Base-by-base conservation (phyloP, 2,888 invertebrate genomes). In the Rhimphoctona megacephalus region DNA sequence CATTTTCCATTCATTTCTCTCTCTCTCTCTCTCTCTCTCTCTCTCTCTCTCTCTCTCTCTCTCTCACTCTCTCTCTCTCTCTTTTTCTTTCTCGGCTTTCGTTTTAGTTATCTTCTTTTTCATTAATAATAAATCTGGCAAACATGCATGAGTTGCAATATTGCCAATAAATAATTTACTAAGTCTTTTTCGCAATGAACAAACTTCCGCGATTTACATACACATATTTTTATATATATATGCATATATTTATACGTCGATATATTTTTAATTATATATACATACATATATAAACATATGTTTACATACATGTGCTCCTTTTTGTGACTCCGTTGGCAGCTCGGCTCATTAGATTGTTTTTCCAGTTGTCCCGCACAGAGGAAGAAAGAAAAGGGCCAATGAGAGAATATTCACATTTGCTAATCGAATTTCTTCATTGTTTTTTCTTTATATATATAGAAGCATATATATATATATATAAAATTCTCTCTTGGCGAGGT, bases 151-250 rank as follows among this genome's bases (percentile, higher is more conserved):
- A 89, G 88, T 91, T 90, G 91, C 91, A 91, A 90, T 90, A 91
- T 91, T 91, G 92, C 92, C 90, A 93, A 93, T 93, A 93, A 93
- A 93, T 93, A 93, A 93, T 93, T 93, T 92, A 91, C 93, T 93
- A 93, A 92, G 91, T 92, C 91, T 93, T 92, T 92, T 91, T 92
- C 90, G 91, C 91, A 91, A 92, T 91, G 89, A 92, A 92, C 91
- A 91, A 91, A 92, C 90, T 90, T 89, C 88, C 90, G 89, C 90
- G 89, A 88, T 90, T 30, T 25, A 69, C 69, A 54, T 79, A 69
- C 69, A 66, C 46, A 57, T 73, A 57, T 54, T 36, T 73, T 54
- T 73, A 73, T 73, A 39, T 73, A 72, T 72, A 33, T 52, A 19
- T 64, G 70, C 36, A 77, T 33, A 25, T 61, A 57, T 19, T 30